Evolutionary conservation across 2,797 vertebrate species (phyloP).

Genomic region (Iguana delicatissima): DNA sequence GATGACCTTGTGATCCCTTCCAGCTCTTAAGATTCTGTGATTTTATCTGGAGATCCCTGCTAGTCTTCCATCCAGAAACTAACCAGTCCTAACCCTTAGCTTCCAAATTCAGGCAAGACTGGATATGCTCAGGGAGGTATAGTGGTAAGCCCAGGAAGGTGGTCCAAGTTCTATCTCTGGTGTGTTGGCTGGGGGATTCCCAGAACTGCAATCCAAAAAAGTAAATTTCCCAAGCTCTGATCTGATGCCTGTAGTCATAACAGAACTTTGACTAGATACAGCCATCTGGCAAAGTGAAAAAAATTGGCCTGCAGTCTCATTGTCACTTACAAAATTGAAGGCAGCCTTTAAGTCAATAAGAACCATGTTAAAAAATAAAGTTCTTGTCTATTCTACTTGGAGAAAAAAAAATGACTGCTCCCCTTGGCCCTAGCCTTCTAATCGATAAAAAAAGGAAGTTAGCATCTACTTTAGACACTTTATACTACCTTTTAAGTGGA

Average conservation of each 20-base stretch:
- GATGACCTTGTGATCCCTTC: too few relatives aligned
- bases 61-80: too few relatives aligned
- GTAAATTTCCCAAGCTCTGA: background rate
- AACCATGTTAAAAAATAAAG: background rate
- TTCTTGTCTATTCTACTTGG: background rate
- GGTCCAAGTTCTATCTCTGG: too few relatives aligned
- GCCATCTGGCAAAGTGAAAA: too few relatives aligned
- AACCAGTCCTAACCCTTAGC: too few relatives aligned
- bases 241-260: background rate
- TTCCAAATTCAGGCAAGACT: too few relatives aligned
- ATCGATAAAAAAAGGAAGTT: background rate
- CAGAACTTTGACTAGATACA: background rate
- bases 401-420: background rate
- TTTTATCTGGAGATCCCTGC: too few relatives aligned
- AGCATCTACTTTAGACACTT: background rate
- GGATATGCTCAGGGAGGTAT: too few relatives aligned
- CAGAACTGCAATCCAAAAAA: too few relatives aligned
- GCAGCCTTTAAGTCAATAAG: background rate
- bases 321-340: background rate
- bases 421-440: background rate
- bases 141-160: too few relatives aligned
- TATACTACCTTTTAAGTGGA: background rate
- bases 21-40: too few relatives aligned
- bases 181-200: too few relatives aligned
- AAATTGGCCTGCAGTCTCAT: background rate